These are phyloP conservation scores for Saxidomus purpurata DNA, from an alignment of 1,140 invertebrate species.

Conservation along the genomic window DNA sequence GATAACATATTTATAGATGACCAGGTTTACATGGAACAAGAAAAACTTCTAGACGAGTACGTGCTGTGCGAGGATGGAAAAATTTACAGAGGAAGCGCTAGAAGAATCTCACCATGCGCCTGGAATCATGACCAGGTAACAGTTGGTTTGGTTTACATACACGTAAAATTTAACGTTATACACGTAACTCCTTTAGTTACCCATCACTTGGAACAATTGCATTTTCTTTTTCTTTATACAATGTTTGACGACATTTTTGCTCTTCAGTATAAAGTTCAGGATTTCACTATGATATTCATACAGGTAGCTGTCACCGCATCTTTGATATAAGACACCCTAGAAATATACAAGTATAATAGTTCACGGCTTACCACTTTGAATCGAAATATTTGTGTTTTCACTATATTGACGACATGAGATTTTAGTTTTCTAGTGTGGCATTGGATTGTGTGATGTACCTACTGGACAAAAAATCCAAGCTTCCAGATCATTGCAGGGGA, in stretches of 20 bases:
- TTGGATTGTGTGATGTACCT: conserved; percentile 1
- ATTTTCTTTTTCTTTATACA: too few species aligned
- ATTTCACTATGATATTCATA: too few species aligned
- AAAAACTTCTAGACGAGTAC: conserved; percentile 92
- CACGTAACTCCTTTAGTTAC: too few species aligned
- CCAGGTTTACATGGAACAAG: conserved; percentile 88
- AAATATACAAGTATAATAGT: too few species aligned
- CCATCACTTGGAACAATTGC: too few species aligned
- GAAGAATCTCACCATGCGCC: conserved; percentile 91
- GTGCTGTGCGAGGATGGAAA: conserved; percentile 94
- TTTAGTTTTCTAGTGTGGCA: background rate
- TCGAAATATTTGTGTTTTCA: background rate
- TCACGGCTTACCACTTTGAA: background rate
- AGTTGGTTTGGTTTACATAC: background rate
- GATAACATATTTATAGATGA: conserved; percentile 84
- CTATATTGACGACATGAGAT: too few species aligned
- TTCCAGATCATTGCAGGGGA: background rate
- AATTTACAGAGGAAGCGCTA: conserved; percentile 95
- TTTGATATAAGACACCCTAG: background rate
- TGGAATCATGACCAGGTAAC: conserved; percentile 95
- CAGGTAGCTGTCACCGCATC: background rate
- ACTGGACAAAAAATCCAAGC: background rate
- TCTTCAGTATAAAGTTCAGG: too few species aligned
- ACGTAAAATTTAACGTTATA: too few species aligned
- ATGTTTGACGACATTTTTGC: too few species aligned